These are phyloP conservation scores for Prunella strophiata DNA, from an alignment of 2,797 vertebrate species.

Conservation along the genomic window DNA sequence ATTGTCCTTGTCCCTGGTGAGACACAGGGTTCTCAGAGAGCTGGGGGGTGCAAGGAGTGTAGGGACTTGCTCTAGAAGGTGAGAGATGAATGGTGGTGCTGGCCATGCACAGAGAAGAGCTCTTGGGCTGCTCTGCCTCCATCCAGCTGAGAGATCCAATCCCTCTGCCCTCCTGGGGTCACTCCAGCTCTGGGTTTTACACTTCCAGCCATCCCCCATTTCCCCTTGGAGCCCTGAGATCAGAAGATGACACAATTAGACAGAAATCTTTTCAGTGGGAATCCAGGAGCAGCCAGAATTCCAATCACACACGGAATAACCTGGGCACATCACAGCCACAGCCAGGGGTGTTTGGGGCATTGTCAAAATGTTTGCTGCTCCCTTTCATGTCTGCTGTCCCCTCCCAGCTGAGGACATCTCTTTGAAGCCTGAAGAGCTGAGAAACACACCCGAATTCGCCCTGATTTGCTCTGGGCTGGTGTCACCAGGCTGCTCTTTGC, in stretches of 20 bases:
- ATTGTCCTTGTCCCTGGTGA: background rate
- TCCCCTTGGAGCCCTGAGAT: background rate
- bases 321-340: background rate
- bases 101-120: background rate
- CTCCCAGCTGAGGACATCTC: background rate
- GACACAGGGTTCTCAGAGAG: accelerated
- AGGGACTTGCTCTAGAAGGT: background rate
- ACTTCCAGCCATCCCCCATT: background rate
- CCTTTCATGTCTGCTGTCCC: background rate
- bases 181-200: accelerated
- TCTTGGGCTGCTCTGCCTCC: background rate
- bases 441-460: background rate
- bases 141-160: background rate
- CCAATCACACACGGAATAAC: background rate
- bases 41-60: background rate
- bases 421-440: background rate
- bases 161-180: background rate
- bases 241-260: accelerated
- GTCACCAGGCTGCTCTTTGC: background rate
- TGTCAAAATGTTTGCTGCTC: background rate
- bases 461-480: background rate
- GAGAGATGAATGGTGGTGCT: background rate
- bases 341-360: background rate
- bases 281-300: background rate
- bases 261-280: accelerated